A percentile compares a stretch with the other conserved stretches of the same genome.
Conservation (phyloP, 2,797 vertebrate species). For the Mormyrus hasselquistii region DNA sequence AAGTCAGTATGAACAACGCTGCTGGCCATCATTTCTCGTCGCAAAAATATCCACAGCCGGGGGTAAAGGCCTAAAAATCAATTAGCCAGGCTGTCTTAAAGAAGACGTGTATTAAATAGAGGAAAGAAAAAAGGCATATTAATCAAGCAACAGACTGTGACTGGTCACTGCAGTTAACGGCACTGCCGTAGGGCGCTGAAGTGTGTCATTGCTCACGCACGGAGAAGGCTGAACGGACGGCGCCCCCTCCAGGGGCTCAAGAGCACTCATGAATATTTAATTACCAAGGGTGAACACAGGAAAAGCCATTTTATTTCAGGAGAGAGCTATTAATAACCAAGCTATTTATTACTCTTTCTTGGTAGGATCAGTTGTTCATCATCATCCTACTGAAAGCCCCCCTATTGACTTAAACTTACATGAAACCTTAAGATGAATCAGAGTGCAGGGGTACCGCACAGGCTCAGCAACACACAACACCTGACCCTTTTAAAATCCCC, state of each 20-base stretch:
- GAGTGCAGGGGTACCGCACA: background rate
- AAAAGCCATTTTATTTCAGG: constrained; percentile 2
- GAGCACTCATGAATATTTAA: background rate
- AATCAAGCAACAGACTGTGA: background rate
- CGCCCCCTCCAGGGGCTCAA: background rate
- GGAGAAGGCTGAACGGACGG: background rate
- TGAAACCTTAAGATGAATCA: background rate
- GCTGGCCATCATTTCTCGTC: background rate
- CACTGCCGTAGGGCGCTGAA: background rate
- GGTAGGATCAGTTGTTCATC: background rate
- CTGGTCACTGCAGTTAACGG: background rate
- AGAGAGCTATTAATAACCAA: background rate
- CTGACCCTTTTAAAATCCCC: background rate
- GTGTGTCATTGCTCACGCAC: background rate
- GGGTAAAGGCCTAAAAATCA: background rate
- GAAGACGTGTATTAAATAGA: background rate
- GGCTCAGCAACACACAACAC: background rate
- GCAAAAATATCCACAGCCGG: background rate
- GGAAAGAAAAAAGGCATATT: background rate
- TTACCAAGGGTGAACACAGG: background rate
- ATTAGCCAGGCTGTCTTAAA: background rate
- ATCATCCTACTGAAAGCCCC: background rate
- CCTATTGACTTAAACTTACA: background rate
- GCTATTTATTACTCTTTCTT: background rate
- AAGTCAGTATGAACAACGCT: background rate